phyloP scores from a whole-genome alignment of 2,888 invertebrate genomes.

The Prionchulus punctatus region DNA sequence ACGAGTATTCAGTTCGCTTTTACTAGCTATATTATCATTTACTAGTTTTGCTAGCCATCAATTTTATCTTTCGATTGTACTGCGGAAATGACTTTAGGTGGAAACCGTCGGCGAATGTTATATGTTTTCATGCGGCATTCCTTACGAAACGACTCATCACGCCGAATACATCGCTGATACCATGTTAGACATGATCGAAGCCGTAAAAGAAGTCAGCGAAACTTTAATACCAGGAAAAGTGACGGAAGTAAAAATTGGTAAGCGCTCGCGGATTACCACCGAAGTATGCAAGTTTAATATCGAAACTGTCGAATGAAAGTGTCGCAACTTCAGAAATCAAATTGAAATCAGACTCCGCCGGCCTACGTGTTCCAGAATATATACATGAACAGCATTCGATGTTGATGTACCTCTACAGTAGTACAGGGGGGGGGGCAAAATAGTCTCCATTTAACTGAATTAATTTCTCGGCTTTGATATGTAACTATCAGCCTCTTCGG shows the following conservation, averaged over 20 bases:
- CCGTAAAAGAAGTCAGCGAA: slow-evolving; percentile 14
- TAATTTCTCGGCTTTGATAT: no score
- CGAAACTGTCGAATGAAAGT: background rate
- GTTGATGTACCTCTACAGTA: no score
- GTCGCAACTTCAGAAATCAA: background rate
- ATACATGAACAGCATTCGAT: no score
- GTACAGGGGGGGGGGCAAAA: no score
- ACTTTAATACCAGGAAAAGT: background rate
- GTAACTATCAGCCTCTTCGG: no score
- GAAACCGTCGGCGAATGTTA: slow-evolving; percentile 23
- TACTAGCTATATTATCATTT: no score
- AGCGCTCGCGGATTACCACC: background rate
- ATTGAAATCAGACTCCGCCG: background rate
- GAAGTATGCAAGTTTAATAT: background rate
- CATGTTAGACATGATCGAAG: slow-evolving; percentile 18
- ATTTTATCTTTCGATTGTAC: no score
- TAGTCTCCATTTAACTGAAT: no score
- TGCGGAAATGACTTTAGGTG: slow-evolving; percentile 11
- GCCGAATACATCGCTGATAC: slow-evolving; percentile 19
- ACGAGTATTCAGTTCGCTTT: no score
- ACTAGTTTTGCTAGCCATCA: no score
- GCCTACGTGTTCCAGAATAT: no score
- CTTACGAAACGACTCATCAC: slow-evolving; percentile 14
- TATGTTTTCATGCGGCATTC: slow-evolving; percentile 21
- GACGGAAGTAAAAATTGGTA: slow-evolving; percentile 10